phyloP scores from a whole-genome alignment of 2,113 vertebrate species.

The Rhinolophus ferrumequinum region DNA sequence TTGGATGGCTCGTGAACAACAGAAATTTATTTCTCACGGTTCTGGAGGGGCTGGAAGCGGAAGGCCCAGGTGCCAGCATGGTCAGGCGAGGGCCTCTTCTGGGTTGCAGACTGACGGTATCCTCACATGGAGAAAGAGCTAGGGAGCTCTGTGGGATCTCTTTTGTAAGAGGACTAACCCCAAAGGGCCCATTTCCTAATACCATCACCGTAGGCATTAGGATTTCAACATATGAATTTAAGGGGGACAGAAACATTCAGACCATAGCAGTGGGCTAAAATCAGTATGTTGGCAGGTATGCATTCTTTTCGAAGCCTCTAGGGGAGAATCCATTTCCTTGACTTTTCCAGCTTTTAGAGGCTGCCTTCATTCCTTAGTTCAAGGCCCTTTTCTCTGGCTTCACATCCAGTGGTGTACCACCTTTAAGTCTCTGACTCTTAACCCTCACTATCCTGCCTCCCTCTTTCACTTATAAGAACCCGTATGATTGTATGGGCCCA shows the following conservation, averaged over 20 bases:
- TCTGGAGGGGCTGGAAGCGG: background rate
- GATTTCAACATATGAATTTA: background rate
- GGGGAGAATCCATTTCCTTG: background rate
- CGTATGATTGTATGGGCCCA: background rate
- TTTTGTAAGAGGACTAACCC: background rate
- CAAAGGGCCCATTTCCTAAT: background rate
- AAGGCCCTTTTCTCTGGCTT: background rate
- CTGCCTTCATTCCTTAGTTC: background rate
- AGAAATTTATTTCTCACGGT: background rate
- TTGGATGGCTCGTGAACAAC: background rate
- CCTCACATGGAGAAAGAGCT: background rate
- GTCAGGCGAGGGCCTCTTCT: background rate
- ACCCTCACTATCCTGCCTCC: background rate
- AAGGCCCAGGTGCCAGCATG: background rate
- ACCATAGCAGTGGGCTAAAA: background rate
- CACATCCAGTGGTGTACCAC: background rate
- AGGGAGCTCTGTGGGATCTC: background rate
- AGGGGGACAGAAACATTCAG: background rate
- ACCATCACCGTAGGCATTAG: background rate
- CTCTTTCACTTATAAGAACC: background rate
- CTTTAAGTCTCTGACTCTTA: background rate
- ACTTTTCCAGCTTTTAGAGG: background rate
- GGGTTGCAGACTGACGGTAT: background rate
- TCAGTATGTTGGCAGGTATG: background rate
- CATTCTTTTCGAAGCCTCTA: background rate